phyloP scores from a whole-genome alignment of 2,113 vertebrate genomes.

The Monarcha castaneiventris region DNA sequence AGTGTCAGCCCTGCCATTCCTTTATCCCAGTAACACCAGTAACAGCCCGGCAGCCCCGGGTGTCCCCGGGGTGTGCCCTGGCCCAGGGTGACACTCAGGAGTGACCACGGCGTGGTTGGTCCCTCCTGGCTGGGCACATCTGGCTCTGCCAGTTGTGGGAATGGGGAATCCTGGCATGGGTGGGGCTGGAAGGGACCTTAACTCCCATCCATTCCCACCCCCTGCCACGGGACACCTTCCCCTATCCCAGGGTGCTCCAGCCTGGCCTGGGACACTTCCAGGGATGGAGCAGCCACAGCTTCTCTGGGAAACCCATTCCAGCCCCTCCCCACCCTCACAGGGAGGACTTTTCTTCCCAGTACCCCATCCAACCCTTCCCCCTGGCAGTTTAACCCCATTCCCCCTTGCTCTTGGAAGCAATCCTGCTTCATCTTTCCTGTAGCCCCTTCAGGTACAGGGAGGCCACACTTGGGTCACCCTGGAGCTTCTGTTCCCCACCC shows the following conservation, averaged over 20 bases:
- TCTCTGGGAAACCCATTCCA: not conserved
- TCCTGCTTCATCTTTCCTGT: not conserved
- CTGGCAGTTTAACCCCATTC: not conserved
- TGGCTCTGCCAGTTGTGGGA: not conserved
- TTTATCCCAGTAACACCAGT: accelerated
- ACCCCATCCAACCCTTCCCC: not conserved
- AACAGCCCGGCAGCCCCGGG: not conserved
- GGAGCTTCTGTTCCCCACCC: too few relatives aligned
- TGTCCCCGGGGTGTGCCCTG: not conserved
- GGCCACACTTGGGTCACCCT: not conserved
- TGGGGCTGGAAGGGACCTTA: not conserved
- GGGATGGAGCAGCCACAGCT: not conserved
- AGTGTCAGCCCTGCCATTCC: not conserved
- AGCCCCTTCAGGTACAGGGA: not conserved
- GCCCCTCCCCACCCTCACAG: not conserved
- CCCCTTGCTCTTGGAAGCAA: accelerated
- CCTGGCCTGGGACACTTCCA: not conserved
- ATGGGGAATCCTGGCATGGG: not conserved
- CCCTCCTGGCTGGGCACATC: not conserved
- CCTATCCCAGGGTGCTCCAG: not conserved
- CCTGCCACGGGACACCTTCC: not conserved
- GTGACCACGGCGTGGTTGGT: not conserved
- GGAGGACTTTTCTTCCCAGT: not conserved
- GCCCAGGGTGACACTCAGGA: not conserved
- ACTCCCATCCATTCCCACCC: not conserved